phyloP scores from a whole-genome alignment of 2,888 invertebrate genomes.

The Trissoscelio sp. region DNA sequence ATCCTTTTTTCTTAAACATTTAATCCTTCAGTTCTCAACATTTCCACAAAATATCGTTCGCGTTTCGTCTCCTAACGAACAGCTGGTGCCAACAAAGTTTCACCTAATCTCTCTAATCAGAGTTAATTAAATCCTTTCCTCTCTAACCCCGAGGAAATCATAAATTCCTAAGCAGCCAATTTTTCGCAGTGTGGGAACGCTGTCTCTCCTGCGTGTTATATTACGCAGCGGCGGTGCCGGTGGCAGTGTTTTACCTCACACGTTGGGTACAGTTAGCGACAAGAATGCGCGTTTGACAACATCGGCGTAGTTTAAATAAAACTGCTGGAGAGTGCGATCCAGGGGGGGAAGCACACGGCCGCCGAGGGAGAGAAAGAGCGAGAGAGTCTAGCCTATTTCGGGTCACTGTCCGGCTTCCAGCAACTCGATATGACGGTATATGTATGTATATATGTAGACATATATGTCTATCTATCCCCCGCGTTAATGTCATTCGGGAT shows the following conservation, averaged over 20 bases:
- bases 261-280: constrained; percentile 4
- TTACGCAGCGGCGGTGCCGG: constrained; percentile 9
- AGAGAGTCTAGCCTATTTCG: constrained; percentile 75
- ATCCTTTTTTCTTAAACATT: too few relatives aligned
- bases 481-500: constrained; percentile 38
- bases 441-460: too few relatives aligned
- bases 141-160: too few relatives aligned
- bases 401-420: constrained; percentile 75
- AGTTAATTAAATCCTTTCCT: too few relatives aligned
- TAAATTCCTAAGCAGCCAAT: too few relatives aligned
- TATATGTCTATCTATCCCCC: constrained; percentile 3
- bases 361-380: constrained; percentile 37
- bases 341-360: constrained; percentile 19
- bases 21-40: too few relatives aligned
- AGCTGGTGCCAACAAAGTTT: too few relatives aligned
- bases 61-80: too few relatives aligned
- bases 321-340: constrained; percentile 30
- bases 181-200: background rate
- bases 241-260: constrained; percentile 20
- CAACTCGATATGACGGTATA: constrained; percentile 21
- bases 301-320: constrained; percentile 55
- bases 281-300: constrained; percentile 21
- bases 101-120: too few relatives aligned
- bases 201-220: background rate
- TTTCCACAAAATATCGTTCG: too few relatives aligned